A percentile compares a stretch with the other conserved stretches of the same genome.
Conservation (phyloP, 1,140 invertebrate genomes). For the Drosophila paulistorum region DNA sequence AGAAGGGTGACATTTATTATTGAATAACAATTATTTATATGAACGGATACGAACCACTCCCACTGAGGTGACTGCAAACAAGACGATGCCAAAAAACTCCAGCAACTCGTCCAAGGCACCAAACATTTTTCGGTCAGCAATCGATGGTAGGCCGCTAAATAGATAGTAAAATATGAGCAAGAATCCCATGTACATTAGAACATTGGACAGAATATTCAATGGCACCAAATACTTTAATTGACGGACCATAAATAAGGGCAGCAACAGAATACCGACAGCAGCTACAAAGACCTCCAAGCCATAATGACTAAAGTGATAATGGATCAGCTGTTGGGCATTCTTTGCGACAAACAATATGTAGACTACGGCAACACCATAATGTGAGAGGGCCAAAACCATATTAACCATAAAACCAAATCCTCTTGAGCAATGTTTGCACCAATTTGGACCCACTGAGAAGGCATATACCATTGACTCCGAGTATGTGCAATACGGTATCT, state of each 20-base stretch:
- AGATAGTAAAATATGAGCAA: conserved; percentile 39
- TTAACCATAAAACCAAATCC: conserved; percentile 16
- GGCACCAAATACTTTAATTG: conserved; percentile 44
- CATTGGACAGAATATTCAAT: conserved; percentile 20
- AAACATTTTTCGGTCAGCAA: conserved; percentile 7
- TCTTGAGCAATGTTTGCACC: background rate
- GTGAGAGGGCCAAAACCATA: conserved; percentile 22
- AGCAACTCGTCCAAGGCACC: background rate
- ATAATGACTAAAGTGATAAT: background rate
- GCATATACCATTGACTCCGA: conserved; percentile 32
- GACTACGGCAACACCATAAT: conserved; percentile 36
- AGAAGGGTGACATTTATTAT: background rate
- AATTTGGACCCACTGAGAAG: conserved; percentile 32
- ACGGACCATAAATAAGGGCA: conserved; percentile 42
- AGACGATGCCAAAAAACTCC: conserved; percentile 28
- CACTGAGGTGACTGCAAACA: conserved; percentile 49
- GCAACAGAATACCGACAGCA: background rate
- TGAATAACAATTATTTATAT: background rate
- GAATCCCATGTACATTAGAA: conserved; percentile 26
- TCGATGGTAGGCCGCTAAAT: conserved; percentile 23
- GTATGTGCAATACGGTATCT: conserved; percentile 37
- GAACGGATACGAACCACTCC: conserved; percentile 45
- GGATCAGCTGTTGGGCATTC: conserved; percentile 10
- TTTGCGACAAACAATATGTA: conserved; percentile 45
- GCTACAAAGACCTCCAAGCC: conserved; percentile 18